Evolutionary conservation across 2,888 invertebrate genomes (phyloP).

Genomic region (Exocentrus adspersus): DNA sequence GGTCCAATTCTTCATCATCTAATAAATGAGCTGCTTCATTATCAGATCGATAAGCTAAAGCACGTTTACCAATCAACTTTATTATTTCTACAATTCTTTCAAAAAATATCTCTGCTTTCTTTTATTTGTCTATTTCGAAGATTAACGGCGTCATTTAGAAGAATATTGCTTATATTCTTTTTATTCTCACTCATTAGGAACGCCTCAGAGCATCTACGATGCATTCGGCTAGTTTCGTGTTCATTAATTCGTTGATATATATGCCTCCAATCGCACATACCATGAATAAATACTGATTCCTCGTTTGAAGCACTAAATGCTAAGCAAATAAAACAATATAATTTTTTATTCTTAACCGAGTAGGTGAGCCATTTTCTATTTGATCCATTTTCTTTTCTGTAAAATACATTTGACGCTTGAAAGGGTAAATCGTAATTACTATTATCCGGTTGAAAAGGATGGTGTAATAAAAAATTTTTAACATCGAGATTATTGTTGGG

Average conservation of each 20-base stretch:
- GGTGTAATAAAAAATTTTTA: no score
- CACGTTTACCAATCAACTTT: not conserved
- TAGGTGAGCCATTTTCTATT: not conserved
- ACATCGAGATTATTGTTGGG: no score
- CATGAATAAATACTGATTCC: not conserved
- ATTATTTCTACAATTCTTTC: conserved; percentile 5
- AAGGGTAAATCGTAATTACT: no score
- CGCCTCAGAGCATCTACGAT: not conserved
- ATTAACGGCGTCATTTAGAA: not conserved
- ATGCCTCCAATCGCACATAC: not conserved
- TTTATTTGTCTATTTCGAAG: conserved; percentile 9
- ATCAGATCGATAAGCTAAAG: not conserved
- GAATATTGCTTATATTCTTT: not conserved
- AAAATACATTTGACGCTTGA: no score
- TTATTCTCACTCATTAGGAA: not conserved
- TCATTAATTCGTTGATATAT: not conserved
- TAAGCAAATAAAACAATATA: conserved; percentile 1
- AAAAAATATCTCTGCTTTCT: conserved; percentile 2
- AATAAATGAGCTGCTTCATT: not conserved
- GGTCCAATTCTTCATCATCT: not conserved
- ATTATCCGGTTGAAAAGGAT: no score
- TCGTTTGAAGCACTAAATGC: not conserved
- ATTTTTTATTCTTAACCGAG: not conserved
- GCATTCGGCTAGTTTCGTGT: not conserved
- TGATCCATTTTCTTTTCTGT: not conserved